A percentile compares a stretch with the other conserved stretches of the same genome.
These are phyloP conservation scores for Panulirus ornatus DNA, from an alignment of 1,140 invertebrate species.

Conservation along the genomic window DNA sequence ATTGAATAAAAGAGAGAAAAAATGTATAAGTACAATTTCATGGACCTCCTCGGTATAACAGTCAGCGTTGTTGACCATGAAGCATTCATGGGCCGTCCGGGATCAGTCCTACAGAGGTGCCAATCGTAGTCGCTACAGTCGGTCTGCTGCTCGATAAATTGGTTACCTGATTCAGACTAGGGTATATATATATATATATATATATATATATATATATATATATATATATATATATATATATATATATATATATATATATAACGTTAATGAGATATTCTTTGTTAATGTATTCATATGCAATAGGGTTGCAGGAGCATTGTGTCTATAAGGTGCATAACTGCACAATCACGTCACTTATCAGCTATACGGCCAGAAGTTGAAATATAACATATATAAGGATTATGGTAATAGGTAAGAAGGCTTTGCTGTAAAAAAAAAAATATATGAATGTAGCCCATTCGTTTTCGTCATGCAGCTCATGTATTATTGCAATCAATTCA, in stretches of 20 bases:
- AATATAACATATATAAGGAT: background rate
- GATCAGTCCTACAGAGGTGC: too few relatives aligned
- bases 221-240: conserved; percentile 34
- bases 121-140: too few relatives aligned
- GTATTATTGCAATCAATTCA: background rate
- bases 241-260: conserved; percentile 24
- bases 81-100: too few relatives aligned
- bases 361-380: background rate
- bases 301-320: background rate
- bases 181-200: background rate
- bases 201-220: conserved; percentile 38
- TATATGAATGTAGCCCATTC: background rate
- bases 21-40: too few relatives aligned
- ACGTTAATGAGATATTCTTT: background rate
- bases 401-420: background rate
- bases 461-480: background rate
- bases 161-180: too few relatives aligned
- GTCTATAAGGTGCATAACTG: background rate
- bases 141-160: too few relatives aligned
- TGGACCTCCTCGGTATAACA: too few relatives aligned
- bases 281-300: background rate
- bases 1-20: too few relatives aligned
- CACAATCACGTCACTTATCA: background rate
- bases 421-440: background rate
- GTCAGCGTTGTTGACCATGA: too few relatives aligned